These are phyloP conservation scores for Electrophaes corylata DNA, from an alignment of 2,888 invertebrate genomes.

Conservation along the genomic window DNA sequence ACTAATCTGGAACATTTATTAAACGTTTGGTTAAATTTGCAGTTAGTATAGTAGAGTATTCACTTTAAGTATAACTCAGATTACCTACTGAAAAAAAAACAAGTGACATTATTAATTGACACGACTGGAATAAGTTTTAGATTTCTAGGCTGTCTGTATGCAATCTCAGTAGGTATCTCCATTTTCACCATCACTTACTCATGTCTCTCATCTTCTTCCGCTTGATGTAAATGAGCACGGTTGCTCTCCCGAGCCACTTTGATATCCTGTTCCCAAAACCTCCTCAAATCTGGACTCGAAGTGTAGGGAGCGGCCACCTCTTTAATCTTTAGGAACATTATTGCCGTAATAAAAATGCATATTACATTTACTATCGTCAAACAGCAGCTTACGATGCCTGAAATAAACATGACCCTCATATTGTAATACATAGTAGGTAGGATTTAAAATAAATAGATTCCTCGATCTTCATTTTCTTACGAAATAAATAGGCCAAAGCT, in stretches of 20 bases:
- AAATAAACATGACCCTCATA: conserved; percentile 18
- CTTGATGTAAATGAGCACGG: conserved; percentile 84
- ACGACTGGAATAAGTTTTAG: no score
- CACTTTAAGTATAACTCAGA: no score
- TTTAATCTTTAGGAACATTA: conserved; percentile 92
- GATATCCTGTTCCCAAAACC: conserved; percentile 93
- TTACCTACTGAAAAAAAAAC: no score
- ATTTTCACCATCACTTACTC: conserved; percentile 57
- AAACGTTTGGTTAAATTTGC: neutral
- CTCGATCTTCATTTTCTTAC: conserved; percentile 3
- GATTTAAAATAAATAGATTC: neutral
- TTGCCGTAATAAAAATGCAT: conserved; percentile 92
- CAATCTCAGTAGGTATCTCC: no score
- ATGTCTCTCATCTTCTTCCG: conserved; percentile 77
- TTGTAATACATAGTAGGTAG: neutral
- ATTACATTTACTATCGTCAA: conserved; percentile 92
- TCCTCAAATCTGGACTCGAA: conserved; percentile 88
- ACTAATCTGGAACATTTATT: conserved; percentile 65
- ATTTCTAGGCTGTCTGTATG: no score
- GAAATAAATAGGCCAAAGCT: conserved; percentile 7
- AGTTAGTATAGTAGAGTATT: no score
- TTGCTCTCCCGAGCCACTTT: conserved; percentile 89
- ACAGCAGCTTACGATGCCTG: conserved; percentile 90
- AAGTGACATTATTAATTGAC: no score
- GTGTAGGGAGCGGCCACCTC: conserved; percentile 93